Evolutionary conservation across 2,888 invertebrate genomes (phyloP), one percentile per base, ranked within the genome.

Genomic region (Eupithecia vulgata): DNA sequence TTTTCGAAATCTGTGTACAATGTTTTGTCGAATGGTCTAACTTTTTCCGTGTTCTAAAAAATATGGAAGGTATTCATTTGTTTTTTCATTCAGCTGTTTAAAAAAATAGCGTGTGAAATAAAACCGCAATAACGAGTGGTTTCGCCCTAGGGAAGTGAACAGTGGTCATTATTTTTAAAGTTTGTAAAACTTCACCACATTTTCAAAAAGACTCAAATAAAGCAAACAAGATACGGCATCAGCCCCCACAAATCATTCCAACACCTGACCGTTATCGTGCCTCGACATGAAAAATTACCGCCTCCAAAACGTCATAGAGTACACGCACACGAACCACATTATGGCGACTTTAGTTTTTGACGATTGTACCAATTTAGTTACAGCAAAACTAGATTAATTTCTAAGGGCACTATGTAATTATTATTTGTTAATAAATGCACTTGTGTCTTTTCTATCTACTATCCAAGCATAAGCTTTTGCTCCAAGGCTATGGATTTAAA

Each of bases 181-280:
- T 65, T 65, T 21, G 13, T 1, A 34, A 67, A 52, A 67, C 37
- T 59, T 66, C 65, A 65, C 13, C 40, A 59, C 34, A 57, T 69
- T 75, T 72, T 75, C 21, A 67, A 61, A 68, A 30, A 17, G 52
- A 75, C 62, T 72, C 65, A 25, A 72, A 75, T 73, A 75, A 79
- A 77, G 73, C 73, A 77, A 65, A 77, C 76, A 73, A 76, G 70
- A 76, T 77, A 73, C 71, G 69, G 73, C 75, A 75, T 75, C 74
- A 72, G 42, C 17, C 59, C 59, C 79, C 84, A 94, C 94, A 93
- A 94, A 94, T 94, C 93, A 94, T 92, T 92, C 88, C 87, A 90
- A 90, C 94, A 92, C 94, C 93, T 93, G 91, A 91, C 90, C 91
- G 87, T 90, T 94, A 94, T 93, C 93, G 94, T 85, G 83, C 82